Percentiles rank a stretch among this genome's conserved stretches.
phyloP scores from a whole-genome alignment of 2,113 vertebrate species.

The Peromyscus californicus region DNA sequence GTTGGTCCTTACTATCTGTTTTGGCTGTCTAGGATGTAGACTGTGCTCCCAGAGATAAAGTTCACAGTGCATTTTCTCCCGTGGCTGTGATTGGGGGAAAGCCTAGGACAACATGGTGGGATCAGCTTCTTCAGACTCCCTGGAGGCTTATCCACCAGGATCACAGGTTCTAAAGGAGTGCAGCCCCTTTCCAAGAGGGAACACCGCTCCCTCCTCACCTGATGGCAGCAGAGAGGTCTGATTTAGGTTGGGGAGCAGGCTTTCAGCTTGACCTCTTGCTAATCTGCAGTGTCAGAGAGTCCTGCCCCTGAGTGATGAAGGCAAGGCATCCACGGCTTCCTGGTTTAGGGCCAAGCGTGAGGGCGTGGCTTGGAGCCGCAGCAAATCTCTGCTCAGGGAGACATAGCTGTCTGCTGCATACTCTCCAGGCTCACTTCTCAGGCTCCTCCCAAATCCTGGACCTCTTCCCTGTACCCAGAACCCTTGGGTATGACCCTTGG shows the following conservation, averaged over 20 bases:
- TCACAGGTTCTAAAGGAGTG: neutral
- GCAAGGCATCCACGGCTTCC: neutral
- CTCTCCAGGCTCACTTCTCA: neutral
- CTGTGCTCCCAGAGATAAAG: neutral
- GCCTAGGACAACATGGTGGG: neutral
- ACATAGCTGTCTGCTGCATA: neutral
- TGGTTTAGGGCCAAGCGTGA: neutral
- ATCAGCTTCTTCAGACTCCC: neutral
- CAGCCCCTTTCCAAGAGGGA: neutral
- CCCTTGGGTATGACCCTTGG: no score
- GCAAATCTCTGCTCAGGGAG: neutral
- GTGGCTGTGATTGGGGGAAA: neutral
- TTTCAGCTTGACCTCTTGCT: neutral
- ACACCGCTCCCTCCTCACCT: neutral
- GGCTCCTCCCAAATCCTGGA: neutral
- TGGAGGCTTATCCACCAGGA: neutral
- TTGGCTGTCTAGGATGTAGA: neutral
- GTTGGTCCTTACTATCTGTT: neutral
- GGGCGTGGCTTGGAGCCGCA: no score
- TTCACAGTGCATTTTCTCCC: neutral
- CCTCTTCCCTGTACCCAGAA: neutral
- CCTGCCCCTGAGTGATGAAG: fast-evolving
- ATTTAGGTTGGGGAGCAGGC: neutral
- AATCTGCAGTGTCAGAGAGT: neutral
- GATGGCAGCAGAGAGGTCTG: neutral